Base-by-base conservation (phyloP, 2,797 vertebrate genomes). In the Adrianichthys oophorus region DNA sequence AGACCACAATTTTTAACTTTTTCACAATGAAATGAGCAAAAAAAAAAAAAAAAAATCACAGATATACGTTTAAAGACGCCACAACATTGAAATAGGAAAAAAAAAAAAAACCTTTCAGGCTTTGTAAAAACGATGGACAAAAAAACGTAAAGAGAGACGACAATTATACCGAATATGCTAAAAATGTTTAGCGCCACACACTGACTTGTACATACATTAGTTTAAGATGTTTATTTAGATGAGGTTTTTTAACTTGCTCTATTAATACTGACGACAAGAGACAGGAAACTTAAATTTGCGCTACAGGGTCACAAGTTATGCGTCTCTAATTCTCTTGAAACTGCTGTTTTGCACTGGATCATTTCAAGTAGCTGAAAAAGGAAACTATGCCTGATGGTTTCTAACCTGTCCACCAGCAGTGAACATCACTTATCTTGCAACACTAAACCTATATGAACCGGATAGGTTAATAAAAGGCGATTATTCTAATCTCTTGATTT, bases 201-300 rank as follows among this genome's bases (percentile, higher is more conserved):
- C 53, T 46, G 71, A 84, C 56, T 79, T 79, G 69, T 78, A 74
- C 72, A 71, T 68, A 74, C 70, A 80, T 32, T 68, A 50, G 64
- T 73, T 65, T 2, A 46, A 79, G 51, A 64, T 61, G 70, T 55
- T 59, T 55, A 59, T 23, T 56, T 41, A 51, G 45, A 57, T 62
- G 59, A 76, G 59, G 48, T 48, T 2, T 50, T 52, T 52, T 44
- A 67, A 47, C 21, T 23, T 49, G 41, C 52, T 73, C 66, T 72
- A 15, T 63, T 69, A 76, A 57, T 62, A 84, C 47, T 53, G 53
- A 49, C 63, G 59, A 76, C 45, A 43, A 66, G 48, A 65, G 19
- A 51, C 53, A 55, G 64, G 54, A 79, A 41, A 70, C 62, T 52
- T 54, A 59, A 59, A 58, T 69, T 62, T 59, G 63, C 63, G 3